A percentile compares a stretch with the other conserved stretches of the same genome.
phyloP scores from a whole-genome alignment of 2,113 vertebrate species.

The Oryzias curvinotus region DNA sequence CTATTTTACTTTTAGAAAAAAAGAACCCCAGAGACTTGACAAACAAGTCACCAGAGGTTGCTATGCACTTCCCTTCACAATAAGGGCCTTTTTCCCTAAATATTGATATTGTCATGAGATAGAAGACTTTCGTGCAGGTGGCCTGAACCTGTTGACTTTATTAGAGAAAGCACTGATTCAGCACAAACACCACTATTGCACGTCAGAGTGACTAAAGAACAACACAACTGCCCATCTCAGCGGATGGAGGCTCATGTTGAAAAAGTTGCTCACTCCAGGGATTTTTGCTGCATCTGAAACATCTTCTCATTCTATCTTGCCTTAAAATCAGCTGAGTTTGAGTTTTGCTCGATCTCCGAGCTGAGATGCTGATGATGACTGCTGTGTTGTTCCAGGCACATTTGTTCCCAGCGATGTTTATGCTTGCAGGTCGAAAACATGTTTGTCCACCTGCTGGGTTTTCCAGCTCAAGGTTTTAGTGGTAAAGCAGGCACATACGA shows the following conservation, averaged over 20 bases:
- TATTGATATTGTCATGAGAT: neutral
- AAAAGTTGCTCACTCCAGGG: slow-evolving; percentile 42
- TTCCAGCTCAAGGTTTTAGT: slow-evolving; percentile 17
- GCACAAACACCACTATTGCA: slow-evolving; percentile 58
- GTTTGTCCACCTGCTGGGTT: slow-evolving; percentile 21
- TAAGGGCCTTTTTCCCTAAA: neutral
- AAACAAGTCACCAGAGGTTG: neutral
- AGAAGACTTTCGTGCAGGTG: slow-evolving; percentile 9
- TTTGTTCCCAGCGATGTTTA: slow-evolving; percentile 29
- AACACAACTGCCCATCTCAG: slow-evolving; percentile 33
- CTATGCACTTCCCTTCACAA: too few species aligned
- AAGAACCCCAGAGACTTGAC: too few species aligned
- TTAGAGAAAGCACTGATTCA: slow-evolving; percentile 45
- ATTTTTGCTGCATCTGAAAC: slow-evolving; percentile 31
- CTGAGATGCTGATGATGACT: slow-evolving; percentile 39
- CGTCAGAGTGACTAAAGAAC: slow-evolving; percentile 32
- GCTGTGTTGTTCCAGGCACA: slow-evolving; percentile 31
- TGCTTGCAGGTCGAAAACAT: neutral
- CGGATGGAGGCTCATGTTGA: slow-evolving; percentile 52
- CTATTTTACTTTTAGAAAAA: too few species aligned
- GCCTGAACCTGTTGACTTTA: slow-evolving; percentile 49
- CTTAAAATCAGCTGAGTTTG: slow-evolving; percentile 55
- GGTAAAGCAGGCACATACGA: neutral
- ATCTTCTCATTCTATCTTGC: slow-evolving; percentile 58
- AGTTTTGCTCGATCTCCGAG: slow-evolving; percentile 56